A percentile compares a stretch with the other conserved stretches of the same genome.
Evolutionary conservation across 2,888 invertebrate species (phyloP).

Genomic region (Conomelus anceps): DNA sequence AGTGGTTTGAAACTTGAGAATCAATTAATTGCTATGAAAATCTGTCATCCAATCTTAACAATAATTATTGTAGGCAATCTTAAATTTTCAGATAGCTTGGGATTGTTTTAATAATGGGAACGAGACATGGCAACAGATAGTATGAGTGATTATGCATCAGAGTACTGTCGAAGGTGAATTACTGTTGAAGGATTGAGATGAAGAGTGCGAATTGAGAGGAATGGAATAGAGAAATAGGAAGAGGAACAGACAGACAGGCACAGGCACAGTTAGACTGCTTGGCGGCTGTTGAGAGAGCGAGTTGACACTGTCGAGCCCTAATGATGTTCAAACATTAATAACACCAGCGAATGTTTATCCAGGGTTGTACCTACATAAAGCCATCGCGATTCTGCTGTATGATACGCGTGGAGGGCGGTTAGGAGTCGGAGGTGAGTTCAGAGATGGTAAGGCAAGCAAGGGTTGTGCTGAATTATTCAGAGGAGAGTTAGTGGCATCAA

Average conservation of each 20-base stretch:
- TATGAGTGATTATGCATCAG: not conserved
- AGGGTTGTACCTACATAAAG: not conserved
- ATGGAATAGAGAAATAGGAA: not conserved
- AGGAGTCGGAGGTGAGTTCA: not conserved
- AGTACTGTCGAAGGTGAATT: not conserved
- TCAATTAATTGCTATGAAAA: too few relatives aligned
- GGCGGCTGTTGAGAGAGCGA: not conserved
- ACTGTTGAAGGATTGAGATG: not conserved
- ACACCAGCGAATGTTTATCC: constrained; percentile 2
- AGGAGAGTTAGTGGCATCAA: constrained; percentile 7
- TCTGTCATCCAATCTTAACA: too few relatives aligned
- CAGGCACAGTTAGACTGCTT: not conserved
- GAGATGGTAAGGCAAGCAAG: not conserved
- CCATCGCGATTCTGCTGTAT: not conserved
- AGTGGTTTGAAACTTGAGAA: too few relatives aligned
- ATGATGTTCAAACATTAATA: constrained; percentile 9
- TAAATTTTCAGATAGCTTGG: too few relatives aligned
- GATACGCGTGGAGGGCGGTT: not conserved
- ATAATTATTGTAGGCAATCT: too few relatives aligned
- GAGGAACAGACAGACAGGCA: not conserved
- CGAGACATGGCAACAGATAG: not conserved
- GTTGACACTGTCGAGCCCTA: not conserved
- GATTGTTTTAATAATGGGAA: not conserved
- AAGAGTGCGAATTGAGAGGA: not conserved
- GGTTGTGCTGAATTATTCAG: constrained; percentile 1